A percentile compares a stretch with the other conserved stretches of the same genome.
These are phyloP conservation scores for Xiphophorus couchianus DNA, from an alignment of 2,113 vertebrate species.

Conservation along the genomic window DNA sequence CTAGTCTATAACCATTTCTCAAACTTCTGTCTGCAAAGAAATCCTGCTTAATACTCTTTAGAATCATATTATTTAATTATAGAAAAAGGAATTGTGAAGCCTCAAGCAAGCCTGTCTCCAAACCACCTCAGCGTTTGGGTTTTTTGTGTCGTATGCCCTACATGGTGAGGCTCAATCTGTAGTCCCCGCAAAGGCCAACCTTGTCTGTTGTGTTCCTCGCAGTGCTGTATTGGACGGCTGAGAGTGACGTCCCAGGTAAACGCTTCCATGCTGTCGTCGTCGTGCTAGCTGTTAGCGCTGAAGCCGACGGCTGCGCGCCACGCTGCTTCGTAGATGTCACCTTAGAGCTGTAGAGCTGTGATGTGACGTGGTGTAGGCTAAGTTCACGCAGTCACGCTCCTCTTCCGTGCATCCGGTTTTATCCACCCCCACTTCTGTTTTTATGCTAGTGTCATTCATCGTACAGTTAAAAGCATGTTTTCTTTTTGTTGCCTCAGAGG, in stretches of 20 bases:
- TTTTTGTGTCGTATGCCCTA: conserved; percentile 58
- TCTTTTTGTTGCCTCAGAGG: conserved; percentile 16
- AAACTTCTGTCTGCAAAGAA: conserved; percentile 69
- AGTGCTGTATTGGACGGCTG: conserved; percentile 86
- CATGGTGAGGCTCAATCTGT: conserved; percentile 53
- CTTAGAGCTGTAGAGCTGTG: conserved; percentile 68
- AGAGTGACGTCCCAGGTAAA: conserved; percentile 84
- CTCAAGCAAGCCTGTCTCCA: conserved; percentile 16
- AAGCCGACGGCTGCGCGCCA: conserved; percentile 54
- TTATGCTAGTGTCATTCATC: conserved; percentile 34
- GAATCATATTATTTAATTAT: conserved; percentile 68
- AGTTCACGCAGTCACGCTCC: conserved; percentile 37
- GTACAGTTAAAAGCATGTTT: conserved; percentile 32
- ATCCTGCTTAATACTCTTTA: conserved; percentile 70
- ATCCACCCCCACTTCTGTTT: conserved; percentile 16
- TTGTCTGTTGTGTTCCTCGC: conserved; percentile 83
- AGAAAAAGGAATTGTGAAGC: conserved; percentile 56
- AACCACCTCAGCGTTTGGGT: conserved; percentile 15
- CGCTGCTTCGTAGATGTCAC: conserved; percentile 68
- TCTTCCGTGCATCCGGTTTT: conserved; percentile 55
- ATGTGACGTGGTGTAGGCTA: conserved; percentile 64
- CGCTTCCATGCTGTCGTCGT: conserved; percentile 47
- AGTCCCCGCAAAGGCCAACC: conserved; percentile 72
- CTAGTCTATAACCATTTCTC: conserved; percentile 69
- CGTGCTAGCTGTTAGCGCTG: conserved; percentile 54